These are phyloP conservation scores for Aurelia aurita complex sp. Pacific DNA, from an alignment of 30 jellyfish, hydroid and myxozoan genomes.

Conservation along the genomic window DNA sequence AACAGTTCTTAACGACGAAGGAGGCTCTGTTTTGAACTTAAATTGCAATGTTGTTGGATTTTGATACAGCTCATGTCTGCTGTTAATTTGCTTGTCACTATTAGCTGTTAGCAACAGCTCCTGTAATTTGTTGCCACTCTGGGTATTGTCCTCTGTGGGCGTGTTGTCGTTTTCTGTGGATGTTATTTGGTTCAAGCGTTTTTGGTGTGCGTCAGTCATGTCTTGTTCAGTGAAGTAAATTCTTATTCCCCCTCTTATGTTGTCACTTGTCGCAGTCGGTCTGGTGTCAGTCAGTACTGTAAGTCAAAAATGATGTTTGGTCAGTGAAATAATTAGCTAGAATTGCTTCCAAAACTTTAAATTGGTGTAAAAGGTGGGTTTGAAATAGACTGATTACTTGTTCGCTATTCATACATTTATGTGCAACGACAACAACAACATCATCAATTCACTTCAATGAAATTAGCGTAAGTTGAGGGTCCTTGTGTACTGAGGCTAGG, in stretches of 20 bases:
- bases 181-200: neutral
- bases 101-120: conserved; percentile 38
- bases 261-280: conserved; percentile 13
- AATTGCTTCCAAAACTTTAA: too few relatives aligned
- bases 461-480: too few relatives aligned
- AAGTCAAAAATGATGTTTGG: neutral
- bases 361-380: too few relatives aligned
- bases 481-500: too few relatives aligned
- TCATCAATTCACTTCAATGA: too few relatives aligned
- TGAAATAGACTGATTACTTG: too few relatives aligned
- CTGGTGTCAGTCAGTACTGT: conserved; percentile 33
- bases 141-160: neutral
- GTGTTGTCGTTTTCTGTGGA: neutral
- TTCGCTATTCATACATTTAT: too few relatives aligned
- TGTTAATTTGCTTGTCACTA: conserved; percentile 32
- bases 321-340: too few relatives aligned
- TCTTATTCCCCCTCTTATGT: conserved; percentile 11
- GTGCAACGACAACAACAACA: too few relatives aligned
- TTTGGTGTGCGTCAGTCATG: conserved; percentile 5
- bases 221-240: conserved; percentile 51
- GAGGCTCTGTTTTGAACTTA: conserved; percentile 64
- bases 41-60: conserved; percentile 49
- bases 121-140: neutral
- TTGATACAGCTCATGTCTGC: conserved; percentile 60
- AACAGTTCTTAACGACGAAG: conserved; percentile 49